Percentiles rank a stretch among this genome's conserved stretches.
phyloP scores from a whole-genome alignment of 2,888 invertebrate species.

The Odontocerum albicorne region DNA sequence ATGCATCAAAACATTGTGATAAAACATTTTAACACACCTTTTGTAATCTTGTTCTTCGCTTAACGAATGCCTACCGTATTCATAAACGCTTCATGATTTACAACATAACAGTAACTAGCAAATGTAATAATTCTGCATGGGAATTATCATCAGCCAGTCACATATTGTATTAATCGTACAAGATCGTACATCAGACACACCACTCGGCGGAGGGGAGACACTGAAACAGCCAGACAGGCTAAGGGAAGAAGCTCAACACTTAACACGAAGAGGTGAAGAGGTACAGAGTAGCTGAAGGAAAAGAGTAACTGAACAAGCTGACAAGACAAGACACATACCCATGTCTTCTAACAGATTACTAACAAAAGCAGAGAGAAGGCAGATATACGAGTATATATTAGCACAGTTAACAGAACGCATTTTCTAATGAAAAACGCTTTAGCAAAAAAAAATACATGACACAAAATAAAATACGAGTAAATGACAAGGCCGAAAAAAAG shows the following conservation, averaged over 20 bases:
- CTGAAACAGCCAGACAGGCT: neutral
- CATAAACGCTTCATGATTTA: constrained; percentile 22
- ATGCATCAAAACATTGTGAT: neutral
- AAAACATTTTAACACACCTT: neutral
- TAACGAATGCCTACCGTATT: constrained; percentile 18
- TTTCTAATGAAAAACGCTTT: constrained; percentile 4
- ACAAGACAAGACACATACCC: constrained; percentile 2
- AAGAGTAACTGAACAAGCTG: too few species aligned
- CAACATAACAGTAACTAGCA: constrained; percentile 16
- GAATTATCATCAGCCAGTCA: constrained; percentile 12
- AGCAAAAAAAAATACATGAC: too few species aligned
- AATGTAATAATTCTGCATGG: constrained; percentile 24
- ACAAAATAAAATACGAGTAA: too few species aligned
- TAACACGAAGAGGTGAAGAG: too few species aligned
- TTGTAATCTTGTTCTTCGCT: constrained; percentile 16
- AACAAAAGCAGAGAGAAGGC: constrained; percentile 8
- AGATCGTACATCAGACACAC: constrained; percentile 2
- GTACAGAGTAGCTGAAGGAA: too few species aligned
- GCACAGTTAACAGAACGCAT: constrained; percentile 3
- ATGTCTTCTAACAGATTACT: constrained; percentile 5
- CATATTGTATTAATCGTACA: neutral
- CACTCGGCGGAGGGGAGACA: neutral
- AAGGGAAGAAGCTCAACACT: neutral
- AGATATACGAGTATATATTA: neutral
- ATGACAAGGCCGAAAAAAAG: too few species aligned